Base-by-base conservation (phyloP, 2,113 vertebrate species). In the Cebus imitator region DNA sequence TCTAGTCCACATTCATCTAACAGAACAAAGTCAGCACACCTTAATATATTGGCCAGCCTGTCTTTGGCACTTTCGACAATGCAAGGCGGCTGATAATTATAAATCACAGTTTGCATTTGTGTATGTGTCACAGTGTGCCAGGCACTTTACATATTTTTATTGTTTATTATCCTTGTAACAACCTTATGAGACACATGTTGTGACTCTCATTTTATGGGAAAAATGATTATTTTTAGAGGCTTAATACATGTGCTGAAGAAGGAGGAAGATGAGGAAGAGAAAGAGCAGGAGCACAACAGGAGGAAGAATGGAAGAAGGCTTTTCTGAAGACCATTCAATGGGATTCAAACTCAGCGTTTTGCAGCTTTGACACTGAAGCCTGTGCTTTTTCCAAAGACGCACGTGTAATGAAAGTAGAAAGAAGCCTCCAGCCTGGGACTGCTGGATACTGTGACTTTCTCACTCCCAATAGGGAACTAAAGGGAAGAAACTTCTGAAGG, bases 401-500 rank as follows among this genome's bases (percentile, higher is more conserved):
- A 3, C 12, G 5, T 0, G 17, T 50, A n/a, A 97, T 75, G 58
- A 66, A 78, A 94, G 72, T 17, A 68, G 40, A 23, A n/a, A 52
- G 70, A 48, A 35, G 23, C 8, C 21, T n/a, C 37, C 32, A 76
- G 37, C 35, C 35, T 68, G 18, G 61, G 27, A 83, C 4, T 17
- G 0, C 8, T 58, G 35, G 70, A 50, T 0, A 2, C 58, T 45
- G 32, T 76, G 23, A 21, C 16, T 90, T 81, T 73, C 58, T 50
- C 11, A 13, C 66, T 43, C 0, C 75, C 40, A 20, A 11, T 27
- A 78, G 43, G 32, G 12, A 27, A 12, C 4, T 13, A 79, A 84
- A 10, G 23, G 20, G 35, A 75, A 92, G 61, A 80, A 78, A 89
- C 45, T 66, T 95, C 87, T 88, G 58, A 93, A 92, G 45, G 27